Conservation (phyloP, 2,888 invertebrate species). For the Ischnus inquisitorius region DNA sequence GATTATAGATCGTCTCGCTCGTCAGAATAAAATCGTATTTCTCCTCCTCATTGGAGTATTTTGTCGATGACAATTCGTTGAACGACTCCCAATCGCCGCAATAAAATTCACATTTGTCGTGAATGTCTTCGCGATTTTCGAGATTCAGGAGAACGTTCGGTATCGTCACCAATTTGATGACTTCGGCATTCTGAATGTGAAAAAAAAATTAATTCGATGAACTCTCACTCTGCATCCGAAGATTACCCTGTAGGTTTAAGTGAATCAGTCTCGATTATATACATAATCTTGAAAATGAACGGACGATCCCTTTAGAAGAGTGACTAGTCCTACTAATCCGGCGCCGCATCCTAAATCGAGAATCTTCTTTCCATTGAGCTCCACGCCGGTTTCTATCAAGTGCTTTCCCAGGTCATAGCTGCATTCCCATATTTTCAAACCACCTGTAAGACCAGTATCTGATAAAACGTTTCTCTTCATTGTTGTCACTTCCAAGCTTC, state of each 20-base stretch:
- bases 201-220: too few relatives aligned
- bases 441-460: slow-evolving; percentile 88
- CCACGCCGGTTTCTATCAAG: slow-evolving; percentile 85
- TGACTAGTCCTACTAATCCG: slow-evolving; percentile 94
- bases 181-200: slow-evolving; percentile 92
- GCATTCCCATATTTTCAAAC: slow-evolving; percentile 98
- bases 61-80: slow-evolving; percentile 81
- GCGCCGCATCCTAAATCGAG: slow-evolving; percentile 97
- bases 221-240: not conserved
- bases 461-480: slow-evolving; percentile 7
- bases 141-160: slow-evolving; percentile 92
- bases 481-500: not conserved
- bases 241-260: not conserved
- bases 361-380: slow-evolving; percentile 87
- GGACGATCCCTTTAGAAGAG: slow-evolving; percentile 87
- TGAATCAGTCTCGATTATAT: slow-evolving; percentile 83
- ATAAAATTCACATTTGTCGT: slow-evolving; percentile 86
- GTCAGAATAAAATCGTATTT: slow-evolving; percentile 95
- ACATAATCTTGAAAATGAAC: slow-evolving; percentile 98
- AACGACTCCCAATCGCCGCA: slow-evolving; percentile 92
- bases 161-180: slow-evolving; percentile 92
- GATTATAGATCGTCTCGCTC: slow-evolving; percentile 97
- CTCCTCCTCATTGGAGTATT: slow-evolving; percentile 79
- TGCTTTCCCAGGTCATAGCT: slow-evolving; percentile 92
- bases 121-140: slow-evolving; percentile 83